Percentiles rank a stretch among this genome's conserved stretches.
These are phyloP conservation scores for Gyps fulvus DNA, from an alignment of 2,113 vertebrate genomes.

Conservation along the genomic window DNA sequence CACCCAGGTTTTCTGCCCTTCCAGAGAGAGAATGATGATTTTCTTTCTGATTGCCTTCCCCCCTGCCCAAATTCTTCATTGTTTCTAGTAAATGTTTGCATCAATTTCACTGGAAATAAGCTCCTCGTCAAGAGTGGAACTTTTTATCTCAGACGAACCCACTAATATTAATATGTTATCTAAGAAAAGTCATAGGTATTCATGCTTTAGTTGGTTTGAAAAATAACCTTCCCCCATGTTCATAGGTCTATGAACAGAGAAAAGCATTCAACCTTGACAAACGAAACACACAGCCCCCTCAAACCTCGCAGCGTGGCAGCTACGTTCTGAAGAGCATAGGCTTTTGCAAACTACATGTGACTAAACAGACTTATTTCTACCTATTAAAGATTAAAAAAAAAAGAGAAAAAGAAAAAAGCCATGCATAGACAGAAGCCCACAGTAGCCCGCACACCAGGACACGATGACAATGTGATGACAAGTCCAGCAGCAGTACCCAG, in stretches of 20 bases:
- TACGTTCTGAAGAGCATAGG: neutral
- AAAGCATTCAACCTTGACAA: neutral
- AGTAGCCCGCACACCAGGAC: slow-evolving; percentile 68
- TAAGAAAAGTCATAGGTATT: neutral
- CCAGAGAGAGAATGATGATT: neutral
- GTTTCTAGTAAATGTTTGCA: neutral
- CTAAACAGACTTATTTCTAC: slow-evolving; percentile 35
- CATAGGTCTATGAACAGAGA: neutral
- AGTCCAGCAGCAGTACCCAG: slow-evolving; percentile 70
- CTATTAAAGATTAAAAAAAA: slow-evolving; percentile 4
- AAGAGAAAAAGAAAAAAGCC: neutral
- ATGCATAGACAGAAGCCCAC: slow-evolving; percentile 27
- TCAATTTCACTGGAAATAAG: neutral
- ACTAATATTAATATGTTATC: neutral
- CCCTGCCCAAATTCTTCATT: slow-evolving; percentile 10
- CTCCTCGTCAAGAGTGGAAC: neutral
- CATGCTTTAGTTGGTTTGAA: slow-evolving; percentile 1
- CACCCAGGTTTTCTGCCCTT: neutral
- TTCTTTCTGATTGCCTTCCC: neutral
- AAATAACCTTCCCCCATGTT: neutral
- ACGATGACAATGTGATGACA: slow-evolving; percentile 76
- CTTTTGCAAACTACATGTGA: neutral
- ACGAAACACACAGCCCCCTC: neutral
- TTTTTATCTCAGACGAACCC: slow-evolving; percentile 1
- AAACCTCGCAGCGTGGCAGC: neutral